These are phyloP conservation scores for Pseudomugil tenellus DNA, from an alignment of 2,797 vertebrate species.

Conservation along the genomic window DNA sequence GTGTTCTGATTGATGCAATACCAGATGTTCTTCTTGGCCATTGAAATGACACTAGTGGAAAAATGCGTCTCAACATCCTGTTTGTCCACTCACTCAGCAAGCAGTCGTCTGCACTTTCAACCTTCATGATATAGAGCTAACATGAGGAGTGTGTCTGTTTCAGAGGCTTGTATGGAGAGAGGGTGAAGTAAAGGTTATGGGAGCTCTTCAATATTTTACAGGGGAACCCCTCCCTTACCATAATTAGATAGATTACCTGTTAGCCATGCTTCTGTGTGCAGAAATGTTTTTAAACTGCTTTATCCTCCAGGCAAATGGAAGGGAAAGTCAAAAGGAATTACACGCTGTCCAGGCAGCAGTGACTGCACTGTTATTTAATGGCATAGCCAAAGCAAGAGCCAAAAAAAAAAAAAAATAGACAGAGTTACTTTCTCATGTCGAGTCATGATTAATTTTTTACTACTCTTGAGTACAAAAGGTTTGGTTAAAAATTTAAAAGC, in stretches of 20 bases:
- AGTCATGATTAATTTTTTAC: constrained; percentile 89
- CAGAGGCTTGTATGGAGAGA: constrained; percentile 84
- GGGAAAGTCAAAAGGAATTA: constrained; percentile 93
- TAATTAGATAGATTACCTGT: constrained; percentile 99
- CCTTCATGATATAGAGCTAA: constrained; percentile 88
- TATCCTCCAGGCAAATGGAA: constrained; percentile 95
- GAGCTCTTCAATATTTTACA: constrained; percentile 93
- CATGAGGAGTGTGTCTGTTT: constrained; percentile 84
- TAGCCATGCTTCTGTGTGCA: constrained; percentile 89
- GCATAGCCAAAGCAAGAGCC: constrained; percentile 36
- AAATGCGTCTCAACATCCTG: constrained; percentile 74
- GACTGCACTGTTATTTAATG: constrained; percentile 83
- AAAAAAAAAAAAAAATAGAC: constrained; percentile 63
- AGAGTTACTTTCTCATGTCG: constrained; percentile 76
- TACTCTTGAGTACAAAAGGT: constrained; percentile 84
- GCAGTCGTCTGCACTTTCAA: constrained; percentile 75
- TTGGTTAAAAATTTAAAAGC: constrained; percentile 87
- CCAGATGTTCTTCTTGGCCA: constrained; percentile 48
- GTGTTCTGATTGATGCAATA: constrained; percentile 24
- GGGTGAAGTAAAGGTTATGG: constrained; percentile 95
- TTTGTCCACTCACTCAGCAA: constrained; percentile 20
- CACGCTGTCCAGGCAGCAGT: constrained; percentile 85
- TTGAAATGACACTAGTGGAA: constrained; percentile 30
- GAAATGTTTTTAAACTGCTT: constrained; percentile 89
- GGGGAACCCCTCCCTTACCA: constrained; percentile 88